Conservation (phyloP, 2,888 invertebrate species). For the Polymixis flavicincta region DNA sequence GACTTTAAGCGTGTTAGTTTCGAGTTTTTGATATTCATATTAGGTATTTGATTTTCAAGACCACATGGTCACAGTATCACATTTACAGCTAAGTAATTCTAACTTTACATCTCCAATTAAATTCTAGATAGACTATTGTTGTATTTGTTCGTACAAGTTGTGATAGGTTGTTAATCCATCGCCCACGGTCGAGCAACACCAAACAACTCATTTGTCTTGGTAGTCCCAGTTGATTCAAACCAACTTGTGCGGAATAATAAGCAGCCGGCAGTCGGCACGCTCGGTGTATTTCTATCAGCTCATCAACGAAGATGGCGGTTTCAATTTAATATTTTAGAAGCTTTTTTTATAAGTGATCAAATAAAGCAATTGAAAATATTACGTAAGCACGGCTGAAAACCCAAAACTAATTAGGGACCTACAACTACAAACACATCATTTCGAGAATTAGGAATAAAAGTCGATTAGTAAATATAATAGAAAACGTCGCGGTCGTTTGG, state of each 20-base stretch:
- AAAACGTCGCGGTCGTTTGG: background rate
- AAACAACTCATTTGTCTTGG: conserved; percentile 53
- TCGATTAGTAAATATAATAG: background rate
- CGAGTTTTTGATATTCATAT: background rate
- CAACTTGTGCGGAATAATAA: conserved; percentile 52
- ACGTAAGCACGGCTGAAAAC: background rate
- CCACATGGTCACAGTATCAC: background rate
- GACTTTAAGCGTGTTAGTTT: background rate
- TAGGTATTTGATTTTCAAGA: background rate
- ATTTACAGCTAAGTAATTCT: no score
- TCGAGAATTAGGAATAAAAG: background rate
- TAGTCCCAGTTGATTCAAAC: conserved; percentile 51
- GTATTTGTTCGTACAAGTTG: conserved; percentile 39
- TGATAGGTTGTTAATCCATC: conserved; percentile 46
- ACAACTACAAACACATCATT: background rate
- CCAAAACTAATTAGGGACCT: background rate
- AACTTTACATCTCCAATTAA: background rate
- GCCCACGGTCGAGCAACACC: conserved; percentile 38
- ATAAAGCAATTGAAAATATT: conserved; percentile 4
- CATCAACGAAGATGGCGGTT: conserved; percentile 28
- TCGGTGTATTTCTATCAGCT: conserved; percentile 39
- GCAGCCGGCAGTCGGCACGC: conserved; percentile 25
- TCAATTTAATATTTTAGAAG: conserved; percentile 17
- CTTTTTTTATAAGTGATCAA: background rate
- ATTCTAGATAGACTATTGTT: conserved; percentile 4